Evolutionary conservation across 1,140 invertebrate species (phyloP).

Genomic region (Eueides isabella): DNA sequence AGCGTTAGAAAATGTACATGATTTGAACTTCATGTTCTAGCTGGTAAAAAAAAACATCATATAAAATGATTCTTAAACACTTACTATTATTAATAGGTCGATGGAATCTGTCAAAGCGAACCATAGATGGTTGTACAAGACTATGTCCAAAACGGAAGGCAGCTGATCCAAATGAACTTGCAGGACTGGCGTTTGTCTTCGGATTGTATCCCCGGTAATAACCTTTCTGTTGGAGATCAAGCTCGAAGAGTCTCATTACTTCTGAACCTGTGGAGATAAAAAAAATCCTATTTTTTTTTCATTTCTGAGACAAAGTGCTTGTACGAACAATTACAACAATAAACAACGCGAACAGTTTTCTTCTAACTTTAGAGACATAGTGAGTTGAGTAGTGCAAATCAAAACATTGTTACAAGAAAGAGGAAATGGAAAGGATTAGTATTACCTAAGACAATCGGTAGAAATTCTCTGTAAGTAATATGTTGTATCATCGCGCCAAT

Average conservation of each 20-base stretch:
- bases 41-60: too few relatives aligned
- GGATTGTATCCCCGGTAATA: slow-evolving; percentile 90
- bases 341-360: too few relatives aligned
- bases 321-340: too few relatives aligned
- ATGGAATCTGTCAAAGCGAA: slow-evolving; percentile 86
- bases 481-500: slow-evolving; percentile 92
- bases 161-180: slow-evolving; percentile 96
- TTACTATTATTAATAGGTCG: slow-evolving; percentile 86
- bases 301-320: not conserved
- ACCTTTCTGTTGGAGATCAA: slow-evolving; percentile 85
- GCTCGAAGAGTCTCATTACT: slow-evolving; percentile 88
- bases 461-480: slow-evolving; percentile 93
- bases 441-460: slow-evolving; percentile 91
- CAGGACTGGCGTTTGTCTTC: slow-evolving; percentile 91
- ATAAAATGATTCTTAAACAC: too few relatives aligned
- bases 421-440: not conserved
- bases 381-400: not conserved
- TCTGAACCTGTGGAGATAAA: slow-evolving; percentile 80
- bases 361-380: not conserved
- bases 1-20: too few relatives aligned
- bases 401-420: not conserved
- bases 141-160: slow-evolving; percentile 98
- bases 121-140: slow-evolving; percentile 90
- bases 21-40: too few relatives aligned
- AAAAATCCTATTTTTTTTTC: not conserved